phyloP scores from a whole-genome alignment of 2,888 invertebrate genomes.

The Meiosimyza decipiens region DNA sequence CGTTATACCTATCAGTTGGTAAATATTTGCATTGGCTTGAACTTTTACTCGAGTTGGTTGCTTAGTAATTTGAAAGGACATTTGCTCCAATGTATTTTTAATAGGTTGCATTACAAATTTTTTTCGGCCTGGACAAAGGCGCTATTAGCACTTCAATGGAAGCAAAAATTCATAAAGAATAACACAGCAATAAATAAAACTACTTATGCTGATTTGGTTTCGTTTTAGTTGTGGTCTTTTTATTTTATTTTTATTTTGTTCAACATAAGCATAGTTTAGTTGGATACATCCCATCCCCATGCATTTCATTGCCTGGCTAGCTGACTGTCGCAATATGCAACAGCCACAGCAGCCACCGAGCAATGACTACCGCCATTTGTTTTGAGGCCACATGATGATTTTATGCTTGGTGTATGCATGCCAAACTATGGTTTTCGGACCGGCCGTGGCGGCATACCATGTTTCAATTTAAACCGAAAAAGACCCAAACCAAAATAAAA shows the following conservation, averaged over 20 bases:
- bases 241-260: too few relatives aligned
- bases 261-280: too few relatives aligned
- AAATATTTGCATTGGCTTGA: too few relatives aligned
- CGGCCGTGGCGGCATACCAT: slow-evolving; percentile 6
- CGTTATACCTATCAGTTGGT: too few relatives aligned
- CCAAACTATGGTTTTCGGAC: background rate
- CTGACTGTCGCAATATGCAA: too few relatives aligned
- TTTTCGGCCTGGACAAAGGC: slow-evolving; percentile 2
- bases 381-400: slow-evolving; percentile 9
- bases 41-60: too few relatives aligned
- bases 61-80: too few relatives aligned
- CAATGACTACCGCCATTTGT: slow-evolving; percentile 45
- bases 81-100: background rate
- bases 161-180: slow-evolving; percentile 3
- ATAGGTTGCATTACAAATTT: slow-evolving; percentile 2
- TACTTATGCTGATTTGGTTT: slow-evolving; percentile 8
- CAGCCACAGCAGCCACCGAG: too few relatives aligned
- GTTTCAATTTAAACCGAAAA: too few relatives aligned
- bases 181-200: slow-evolving; percentile 12
- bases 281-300: background rate
- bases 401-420: slow-evolving; percentile 4
- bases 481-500: background rate
- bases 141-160: slow-evolving; percentile 8
- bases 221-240: too few relatives aligned
- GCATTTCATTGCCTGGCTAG: background rate